A percentile compares a stretch with the other conserved stretches of the same genome.
Conservation (phyloP, 2,113 vertebrate species). For the Pristiophorus japonicus region DNA sequence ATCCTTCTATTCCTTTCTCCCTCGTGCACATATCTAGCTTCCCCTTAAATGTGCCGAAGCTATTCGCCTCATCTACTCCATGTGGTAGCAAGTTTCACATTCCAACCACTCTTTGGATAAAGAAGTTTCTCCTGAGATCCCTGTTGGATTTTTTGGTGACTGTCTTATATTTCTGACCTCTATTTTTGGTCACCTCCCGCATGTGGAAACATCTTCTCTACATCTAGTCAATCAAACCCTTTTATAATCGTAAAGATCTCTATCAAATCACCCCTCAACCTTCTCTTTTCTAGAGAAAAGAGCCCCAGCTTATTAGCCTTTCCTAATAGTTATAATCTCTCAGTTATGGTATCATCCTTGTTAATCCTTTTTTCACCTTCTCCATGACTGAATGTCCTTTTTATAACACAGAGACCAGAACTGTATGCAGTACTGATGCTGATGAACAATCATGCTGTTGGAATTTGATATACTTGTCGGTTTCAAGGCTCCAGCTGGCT, state of each 20-base stretch:
- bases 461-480: not conserved
- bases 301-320: not conserved
- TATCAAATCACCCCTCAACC: not conserved
- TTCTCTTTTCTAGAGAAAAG: not conserved
- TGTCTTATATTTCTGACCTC: not conserved
- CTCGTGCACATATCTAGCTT: too few relatives aligned
- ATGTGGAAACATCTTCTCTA: not conserved
- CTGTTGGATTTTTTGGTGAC: not conserved
- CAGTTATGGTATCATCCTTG: not conserved
- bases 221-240: not conserved
- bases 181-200: not conserved
- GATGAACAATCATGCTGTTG: not conserved
- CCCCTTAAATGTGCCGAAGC: too few relatives aligned
- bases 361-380: not conserved
- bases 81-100: not conserved
- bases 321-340: not conserved
- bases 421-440: not conserved
- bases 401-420: not conserved
- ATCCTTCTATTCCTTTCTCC: too few relatives aligned
- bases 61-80: too few relatives aligned
- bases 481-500: not conserved
- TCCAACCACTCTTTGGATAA: not conserved
- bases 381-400: too few relatives aligned
- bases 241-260: not conserved
- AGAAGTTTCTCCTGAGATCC: not conserved